phyloP scores from a whole-genome alignment of 1,140 invertebrate genomes.

The Adoxophyes honmai region DNA sequence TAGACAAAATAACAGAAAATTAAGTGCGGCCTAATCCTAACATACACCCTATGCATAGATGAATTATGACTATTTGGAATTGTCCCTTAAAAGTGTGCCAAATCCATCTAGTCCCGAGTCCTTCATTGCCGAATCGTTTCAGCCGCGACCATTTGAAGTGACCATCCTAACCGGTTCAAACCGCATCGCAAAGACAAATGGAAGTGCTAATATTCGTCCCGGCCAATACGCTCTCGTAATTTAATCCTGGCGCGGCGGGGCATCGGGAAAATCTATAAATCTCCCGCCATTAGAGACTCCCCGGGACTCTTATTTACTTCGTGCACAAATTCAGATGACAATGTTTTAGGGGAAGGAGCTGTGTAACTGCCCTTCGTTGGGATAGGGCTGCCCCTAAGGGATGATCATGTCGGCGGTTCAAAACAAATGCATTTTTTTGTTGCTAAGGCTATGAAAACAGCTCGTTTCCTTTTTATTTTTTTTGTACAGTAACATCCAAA shows the following conservation, averaged over 20 bases:
- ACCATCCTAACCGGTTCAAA: conserved; percentile 50
- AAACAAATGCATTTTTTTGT: too few relatives aligned
- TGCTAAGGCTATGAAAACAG: too few relatives aligned
- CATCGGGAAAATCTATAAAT: conserved; percentile 75
- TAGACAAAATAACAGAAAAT: too few relatives aligned
- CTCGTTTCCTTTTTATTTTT: too few relatives aligned
- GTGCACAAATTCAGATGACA: conserved; percentile 76
- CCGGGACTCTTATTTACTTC: conserved; percentile 75
- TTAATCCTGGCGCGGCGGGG: conserved; percentile 67
- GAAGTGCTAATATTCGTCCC: conserved; percentile 66
- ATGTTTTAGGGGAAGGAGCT: conserved; percentile 74
- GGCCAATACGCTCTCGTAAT: conserved; percentile 70
- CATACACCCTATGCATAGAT: too few relatives aligned
- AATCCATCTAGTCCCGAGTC: too few relatives aligned
- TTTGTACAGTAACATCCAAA: too few relatives aligned
- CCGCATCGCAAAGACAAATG: conserved; percentile 61
- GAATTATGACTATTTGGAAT: too few relatives aligned
- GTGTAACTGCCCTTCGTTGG: conserved; percentile 58
- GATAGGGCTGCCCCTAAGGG: conserved; percentile 42
- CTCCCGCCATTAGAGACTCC: conserved; percentile 74
- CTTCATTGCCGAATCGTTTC: too few relatives aligned
- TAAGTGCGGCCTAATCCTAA: too few relatives aligned
- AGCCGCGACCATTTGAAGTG: conserved; percentile 20
- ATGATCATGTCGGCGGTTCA: background rate
- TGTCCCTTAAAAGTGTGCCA: too few relatives aligned